Evolutionary conservation across 2,113 vertebrate genomes (phyloP).

Genomic region (Nannobrachium achirus): DNA sequence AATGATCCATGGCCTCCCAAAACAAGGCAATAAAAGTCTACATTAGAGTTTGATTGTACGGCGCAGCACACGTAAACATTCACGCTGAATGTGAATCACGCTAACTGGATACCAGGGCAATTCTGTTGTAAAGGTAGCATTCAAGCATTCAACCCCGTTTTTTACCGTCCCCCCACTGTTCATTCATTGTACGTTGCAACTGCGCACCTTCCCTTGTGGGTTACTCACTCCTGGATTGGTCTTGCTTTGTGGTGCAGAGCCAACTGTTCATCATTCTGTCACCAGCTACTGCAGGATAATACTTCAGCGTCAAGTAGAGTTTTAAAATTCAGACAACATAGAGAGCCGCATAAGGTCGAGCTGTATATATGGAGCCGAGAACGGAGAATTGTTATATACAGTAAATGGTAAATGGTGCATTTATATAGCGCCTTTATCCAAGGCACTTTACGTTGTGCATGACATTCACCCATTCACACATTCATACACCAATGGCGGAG

Average conservation of each 20-base stretch:
- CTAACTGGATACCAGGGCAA: constrained; percentile 42
- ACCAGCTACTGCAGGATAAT: constrained; percentile 67
- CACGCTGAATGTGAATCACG: constrained; percentile 47
- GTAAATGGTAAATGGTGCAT: no score
- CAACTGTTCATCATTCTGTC: constrained; percentile 73
- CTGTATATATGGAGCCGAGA: constrained; percentile 25
- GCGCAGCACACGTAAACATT: constrained; percentile 41
- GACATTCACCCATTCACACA: no score
- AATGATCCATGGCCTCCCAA: constrained; percentile 43
- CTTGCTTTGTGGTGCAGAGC: constrained; percentile 58
- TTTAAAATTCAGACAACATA: constrained; percentile 65
- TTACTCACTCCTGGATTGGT: constrained; percentile 65
- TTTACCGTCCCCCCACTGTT: constrained; percentile 49
- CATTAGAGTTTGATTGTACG: constrained; percentile 44
- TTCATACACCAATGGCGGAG: no score
- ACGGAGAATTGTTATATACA: constrained; percentile 20
- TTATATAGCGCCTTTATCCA: no score
- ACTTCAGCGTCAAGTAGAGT: constrained; percentile 65
- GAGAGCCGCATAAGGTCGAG: constrained; percentile 34
- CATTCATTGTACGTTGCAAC: constrained; percentile 59
- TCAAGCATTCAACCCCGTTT: constrained; percentile 55
- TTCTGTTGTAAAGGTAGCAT: constrained; percentile 47
- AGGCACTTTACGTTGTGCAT: no score
- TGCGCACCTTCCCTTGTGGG: constrained; percentile 66
- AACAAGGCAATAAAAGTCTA: constrained; percentile 66